Conservation (phyloP, 2,113 vertebrate species). For the Dasyurus viverrinus region DNA sequence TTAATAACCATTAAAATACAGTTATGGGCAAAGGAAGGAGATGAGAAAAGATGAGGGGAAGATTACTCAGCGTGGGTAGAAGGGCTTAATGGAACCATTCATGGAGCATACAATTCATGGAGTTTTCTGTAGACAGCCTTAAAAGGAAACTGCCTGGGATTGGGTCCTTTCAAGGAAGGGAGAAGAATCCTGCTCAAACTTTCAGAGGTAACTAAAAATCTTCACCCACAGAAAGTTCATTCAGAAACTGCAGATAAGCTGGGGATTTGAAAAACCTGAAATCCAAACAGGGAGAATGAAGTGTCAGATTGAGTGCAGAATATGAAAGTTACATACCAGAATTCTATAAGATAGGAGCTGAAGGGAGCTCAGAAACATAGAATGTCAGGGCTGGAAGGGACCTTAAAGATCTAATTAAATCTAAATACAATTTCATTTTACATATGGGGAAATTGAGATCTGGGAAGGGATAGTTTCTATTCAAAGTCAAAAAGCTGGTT, state of each 20-base stretch:
- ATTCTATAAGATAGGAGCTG: background rate
- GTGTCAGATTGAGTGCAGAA: background rate
- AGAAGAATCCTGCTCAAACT: background rate
- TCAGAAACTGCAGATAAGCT: too few species aligned
- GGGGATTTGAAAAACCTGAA: background rate
- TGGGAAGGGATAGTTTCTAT: background rate
- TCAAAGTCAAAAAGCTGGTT: background rate
- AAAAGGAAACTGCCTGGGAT: background rate
- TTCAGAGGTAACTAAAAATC: background rate
- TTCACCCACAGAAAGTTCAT: background rate
- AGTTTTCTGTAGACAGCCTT: too few species aligned
- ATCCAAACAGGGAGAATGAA: background rate
- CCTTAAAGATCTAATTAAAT: background rate
- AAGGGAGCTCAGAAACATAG: too few species aligned
- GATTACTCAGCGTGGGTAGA: background rate
- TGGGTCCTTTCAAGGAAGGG: background rate
- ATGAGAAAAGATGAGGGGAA: background rate
- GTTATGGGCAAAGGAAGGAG: too few species aligned
- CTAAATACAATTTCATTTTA: background rate
- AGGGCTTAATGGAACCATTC: background rate
- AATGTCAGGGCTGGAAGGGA: background rate
- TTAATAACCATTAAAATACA: too few species aligned
- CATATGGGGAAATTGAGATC: background rate
- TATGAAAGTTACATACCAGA: background rate
- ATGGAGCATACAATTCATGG: background rate